Evolutionary conservation across 2,113 vertebrate species (phyloP).

Genomic region (Ursus arctos): DNA sequence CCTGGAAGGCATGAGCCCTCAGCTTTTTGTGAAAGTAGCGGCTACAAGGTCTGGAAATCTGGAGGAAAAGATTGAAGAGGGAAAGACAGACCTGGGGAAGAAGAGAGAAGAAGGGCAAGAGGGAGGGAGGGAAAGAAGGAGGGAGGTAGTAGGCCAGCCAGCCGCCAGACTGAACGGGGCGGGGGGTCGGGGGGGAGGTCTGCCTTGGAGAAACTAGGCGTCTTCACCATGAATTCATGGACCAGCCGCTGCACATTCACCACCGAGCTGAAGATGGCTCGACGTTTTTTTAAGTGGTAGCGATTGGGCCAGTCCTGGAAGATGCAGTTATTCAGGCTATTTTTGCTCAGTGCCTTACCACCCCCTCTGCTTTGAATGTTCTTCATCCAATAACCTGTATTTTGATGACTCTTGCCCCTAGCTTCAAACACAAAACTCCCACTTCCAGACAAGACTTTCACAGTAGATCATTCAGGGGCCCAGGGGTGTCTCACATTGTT

Average conservation of each 20-base stretch:
- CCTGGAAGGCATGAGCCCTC: conserved; percentile 32
- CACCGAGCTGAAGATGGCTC: conserved; percentile 8
- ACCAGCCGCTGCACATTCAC: not conserved
- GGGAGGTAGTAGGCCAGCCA: not conserved
- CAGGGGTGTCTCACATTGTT: not conserved
- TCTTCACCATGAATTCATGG: not conserved
- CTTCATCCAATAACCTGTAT: not conserved
- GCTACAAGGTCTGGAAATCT: not conserved
- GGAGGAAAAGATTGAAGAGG: not conserved
- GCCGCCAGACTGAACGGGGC: not conserved
- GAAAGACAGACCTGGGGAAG: not conserved
- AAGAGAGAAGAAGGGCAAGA: not conserved
- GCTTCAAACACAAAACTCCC: not conserved
- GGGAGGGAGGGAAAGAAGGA: not conserved
- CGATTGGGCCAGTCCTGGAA: not conserved
- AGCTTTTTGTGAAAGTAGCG: conserved; percentile 30
- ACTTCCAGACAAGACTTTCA: not conserved
- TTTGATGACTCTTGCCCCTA: not conserved
- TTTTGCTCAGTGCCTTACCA: not conserved
- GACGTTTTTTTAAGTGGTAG: conserved; percentile 11
- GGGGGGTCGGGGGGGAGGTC: too few species aligned
- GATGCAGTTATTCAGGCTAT: not conserved
- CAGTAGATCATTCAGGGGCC: not conserved
- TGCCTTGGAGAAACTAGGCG: not conserved
- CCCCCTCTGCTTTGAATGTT: not conserved